These are phyloP conservation scores for Dasyprocta punctata DNA, from an alignment of 2,113 vertebrate species.

Conservation along the genomic window DNA sequence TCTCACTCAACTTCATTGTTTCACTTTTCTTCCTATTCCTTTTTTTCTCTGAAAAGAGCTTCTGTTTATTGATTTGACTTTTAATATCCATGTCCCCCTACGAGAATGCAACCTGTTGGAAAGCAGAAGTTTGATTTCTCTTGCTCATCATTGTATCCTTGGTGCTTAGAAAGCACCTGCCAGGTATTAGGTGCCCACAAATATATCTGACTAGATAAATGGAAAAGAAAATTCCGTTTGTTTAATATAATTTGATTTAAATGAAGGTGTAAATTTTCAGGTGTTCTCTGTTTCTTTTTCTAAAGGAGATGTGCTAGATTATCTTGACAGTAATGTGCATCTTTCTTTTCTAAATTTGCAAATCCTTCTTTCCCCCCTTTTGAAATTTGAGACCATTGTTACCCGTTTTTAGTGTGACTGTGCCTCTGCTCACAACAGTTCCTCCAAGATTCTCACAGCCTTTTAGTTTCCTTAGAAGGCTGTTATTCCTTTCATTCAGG, in stretches of 20 bases:
- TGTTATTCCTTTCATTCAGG: neutral
- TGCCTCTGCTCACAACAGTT: neutral
- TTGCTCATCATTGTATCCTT: neutral
- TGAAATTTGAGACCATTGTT: neutral
- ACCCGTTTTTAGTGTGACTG: neutral
- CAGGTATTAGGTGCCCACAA: neutral
- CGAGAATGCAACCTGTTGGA: neutral
- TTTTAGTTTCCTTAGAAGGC: neutral
- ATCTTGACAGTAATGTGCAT: neutral
- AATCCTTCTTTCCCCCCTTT: neutral
- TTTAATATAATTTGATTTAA: conserved; percentile 15
- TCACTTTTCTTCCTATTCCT: neutral
- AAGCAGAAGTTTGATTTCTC: conserved; percentile 30
- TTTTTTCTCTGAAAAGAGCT: neutral
- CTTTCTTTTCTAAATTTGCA: conserved; percentile 3
- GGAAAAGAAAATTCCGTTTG: conserved; percentile 6
- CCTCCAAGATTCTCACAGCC: neutral
- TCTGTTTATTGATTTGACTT: neutral
- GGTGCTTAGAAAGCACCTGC: conserved; percentile 9
- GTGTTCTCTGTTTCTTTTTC: neutral
- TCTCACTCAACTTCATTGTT: no score
- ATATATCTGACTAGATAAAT: neutral
- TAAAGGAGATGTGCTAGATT: neutral
- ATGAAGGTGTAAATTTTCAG: neutral
- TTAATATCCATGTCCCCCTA: neutral